Evolutionary conservation across 1,140 invertebrate species (phyloP).

Genomic region (Drosophila parabipectinata): DNA sequence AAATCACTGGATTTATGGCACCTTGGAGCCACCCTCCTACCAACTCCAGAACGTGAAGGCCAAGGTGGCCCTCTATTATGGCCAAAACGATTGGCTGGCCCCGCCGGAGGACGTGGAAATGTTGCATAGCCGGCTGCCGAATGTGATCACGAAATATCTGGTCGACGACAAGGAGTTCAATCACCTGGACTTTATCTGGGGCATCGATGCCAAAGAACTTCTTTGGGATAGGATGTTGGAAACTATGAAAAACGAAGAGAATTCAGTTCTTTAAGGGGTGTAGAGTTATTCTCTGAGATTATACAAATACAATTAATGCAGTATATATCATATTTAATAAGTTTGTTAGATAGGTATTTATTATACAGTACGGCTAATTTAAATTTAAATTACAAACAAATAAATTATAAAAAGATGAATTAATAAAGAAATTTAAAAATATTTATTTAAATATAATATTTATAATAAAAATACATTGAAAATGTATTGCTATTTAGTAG

Average conservation of each 20-base stretch:
- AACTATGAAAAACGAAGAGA: constrained; percentile 71
- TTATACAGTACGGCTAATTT: constrained; percentile 2
- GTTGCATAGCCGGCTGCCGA: constrained; percentile 83
- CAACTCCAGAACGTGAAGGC: constrained; percentile 85
- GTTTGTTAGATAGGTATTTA: constrained; percentile 35
- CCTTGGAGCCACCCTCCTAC: constrained; percentile 87
- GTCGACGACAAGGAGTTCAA: constrained; percentile 84
- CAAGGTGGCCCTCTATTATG: constrained; percentile 88
- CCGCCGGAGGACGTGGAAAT: constrained; percentile 84
- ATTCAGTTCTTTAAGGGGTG: constrained; percentile 28
- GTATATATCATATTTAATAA: constrained; percentile 26
- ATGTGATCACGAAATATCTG: constrained; percentile 83
- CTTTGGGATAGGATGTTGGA: constrained; percentile 84
- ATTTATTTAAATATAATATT: no score
- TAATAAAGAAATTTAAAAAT: no score
- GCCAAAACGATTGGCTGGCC: constrained; percentile 87
- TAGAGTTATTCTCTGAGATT: not conserved
- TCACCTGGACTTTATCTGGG: constrained; percentile 87
- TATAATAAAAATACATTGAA: no score
- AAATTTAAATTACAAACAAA: not conserved
- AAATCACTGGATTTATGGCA: constrained; percentile 84
- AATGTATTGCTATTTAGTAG: no score
- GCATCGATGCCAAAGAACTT: constrained; percentile 84
- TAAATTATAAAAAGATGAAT: not conserved
- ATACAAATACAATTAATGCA: constrained; percentile 2